Conservation (phyloP, 2,113 vertebrate species). For the Hippocampus barbouri region DNA sequence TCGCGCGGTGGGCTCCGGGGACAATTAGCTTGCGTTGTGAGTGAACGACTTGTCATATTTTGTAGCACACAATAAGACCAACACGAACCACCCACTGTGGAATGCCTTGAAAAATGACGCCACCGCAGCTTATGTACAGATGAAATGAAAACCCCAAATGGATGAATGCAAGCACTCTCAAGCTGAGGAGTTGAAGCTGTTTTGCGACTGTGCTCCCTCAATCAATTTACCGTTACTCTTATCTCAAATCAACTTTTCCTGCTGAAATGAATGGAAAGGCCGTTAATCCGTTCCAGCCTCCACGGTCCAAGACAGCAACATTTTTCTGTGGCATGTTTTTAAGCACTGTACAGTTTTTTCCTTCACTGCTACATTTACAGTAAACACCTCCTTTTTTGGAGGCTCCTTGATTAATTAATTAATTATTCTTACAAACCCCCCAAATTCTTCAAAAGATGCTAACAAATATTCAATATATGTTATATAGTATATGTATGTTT, state of each 20-base stretch:
- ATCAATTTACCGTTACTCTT: too few relatives aligned
- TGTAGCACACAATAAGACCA: constrained; percentile 53
- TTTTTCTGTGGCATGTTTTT: background rate
- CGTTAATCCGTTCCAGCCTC: background rate
- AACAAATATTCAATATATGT: too few relatives aligned
- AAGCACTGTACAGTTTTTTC: background rate
- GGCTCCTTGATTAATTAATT: too few relatives aligned
- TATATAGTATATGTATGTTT: background rate
- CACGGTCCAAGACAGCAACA: background rate
- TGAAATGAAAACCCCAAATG: background rate
- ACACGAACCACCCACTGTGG: constrained; percentile 51
- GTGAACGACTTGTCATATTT: constrained; percentile 61
- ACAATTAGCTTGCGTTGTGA: constrained; percentile 56
- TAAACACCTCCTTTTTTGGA: too few relatives aligned
- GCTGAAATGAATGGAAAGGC: background rate
- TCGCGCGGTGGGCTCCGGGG: constrained; percentile 40
- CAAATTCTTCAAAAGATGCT: too few relatives aligned
- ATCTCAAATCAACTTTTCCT: background rate
- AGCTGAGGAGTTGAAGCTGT: background rate
- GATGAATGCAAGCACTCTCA: background rate
- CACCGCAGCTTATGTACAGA: constrained; percentile 19
- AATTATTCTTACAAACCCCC: too few relatives aligned
- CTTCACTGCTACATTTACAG: too few relatives aligned
- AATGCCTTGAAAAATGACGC: constrained; percentile 58
- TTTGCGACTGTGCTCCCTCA: background rate